Evolutionary conservation across 2,888 invertebrate genomes (phyloP).

Genomic region (Limnephilus marmoratus): DNA sequence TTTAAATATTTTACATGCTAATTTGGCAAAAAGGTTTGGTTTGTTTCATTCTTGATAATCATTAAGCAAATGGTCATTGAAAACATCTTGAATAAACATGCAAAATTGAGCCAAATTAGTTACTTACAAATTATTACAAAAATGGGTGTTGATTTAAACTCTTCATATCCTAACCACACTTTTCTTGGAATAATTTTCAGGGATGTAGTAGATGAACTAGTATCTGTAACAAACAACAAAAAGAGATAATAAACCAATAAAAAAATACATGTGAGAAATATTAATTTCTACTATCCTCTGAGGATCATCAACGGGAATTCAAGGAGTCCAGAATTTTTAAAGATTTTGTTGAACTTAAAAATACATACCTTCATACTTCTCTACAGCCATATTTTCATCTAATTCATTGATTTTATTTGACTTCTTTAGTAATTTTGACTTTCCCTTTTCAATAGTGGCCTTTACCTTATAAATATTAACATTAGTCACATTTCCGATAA

Average conservation of each 20-base stretch:
- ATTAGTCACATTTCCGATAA: constrained; percentile 74
- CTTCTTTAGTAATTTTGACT: background rate
- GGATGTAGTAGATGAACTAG: background rate
- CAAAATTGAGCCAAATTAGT: background rate
- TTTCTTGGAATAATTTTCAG: constrained; percentile 15
- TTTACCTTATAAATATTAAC: constrained; percentile 70
- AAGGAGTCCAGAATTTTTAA: background rate
- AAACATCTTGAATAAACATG: background rate
- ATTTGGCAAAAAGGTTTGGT: too few species aligned
- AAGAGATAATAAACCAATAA: background rate
- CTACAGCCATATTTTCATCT: background rate
- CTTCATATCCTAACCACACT: constrained; percentile 11
- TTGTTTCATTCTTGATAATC: background rate
- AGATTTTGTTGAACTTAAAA: background rate
- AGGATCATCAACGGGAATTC: background rate
- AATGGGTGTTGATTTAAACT: background rate
- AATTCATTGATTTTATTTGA: background rate
- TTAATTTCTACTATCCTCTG: background rate
- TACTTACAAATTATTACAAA: constrained; percentile 19
- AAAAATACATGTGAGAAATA: background rate
- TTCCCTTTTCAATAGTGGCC: background rate
- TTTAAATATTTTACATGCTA: too few species aligned
- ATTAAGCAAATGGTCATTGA: background rate
- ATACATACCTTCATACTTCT: background rate
- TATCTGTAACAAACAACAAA: background rate